Base-by-base conservation (phyloP, 1,140 invertebrate species). In the Solenopsis invicta region DNA sequence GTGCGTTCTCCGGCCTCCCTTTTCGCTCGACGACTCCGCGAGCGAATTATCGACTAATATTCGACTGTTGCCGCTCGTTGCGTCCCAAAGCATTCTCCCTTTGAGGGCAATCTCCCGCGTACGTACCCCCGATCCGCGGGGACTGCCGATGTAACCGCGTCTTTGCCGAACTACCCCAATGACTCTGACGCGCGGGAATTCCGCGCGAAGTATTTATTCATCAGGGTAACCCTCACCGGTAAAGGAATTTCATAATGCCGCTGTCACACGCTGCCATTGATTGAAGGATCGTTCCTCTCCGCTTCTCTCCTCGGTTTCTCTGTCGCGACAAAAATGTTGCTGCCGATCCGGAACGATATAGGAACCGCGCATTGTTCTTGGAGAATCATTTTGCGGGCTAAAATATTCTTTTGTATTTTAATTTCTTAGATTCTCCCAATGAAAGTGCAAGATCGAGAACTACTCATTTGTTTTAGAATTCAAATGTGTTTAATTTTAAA, bases 181-280 rank as follows among this genome's bases (percentile, higher is more conserved):
- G 88, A 89, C 88, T 89, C 84, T 67, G 80, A 87, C 88, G 34
- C 86, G 86, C 81, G 86, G 56, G 81, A 90, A 90, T 90, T 90
- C 81, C 86, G 81, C 81, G 81, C 78, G 29, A 90, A 90, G 86
- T 90, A 90, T 90, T 90, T 90, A 90, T 90, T 90, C 88, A 90
- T 90, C 88, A 90, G 89, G 56, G 34, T 75, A 59, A 71, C 67
- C 76, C 81, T 29, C 21, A 89, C 29, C 50, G 71, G 56, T 82
- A 90, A 81, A 88, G 80, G 89, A 90, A 90, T 90, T 90, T 90
- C 88, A 90, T 90, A 90, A 90, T 90, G 88, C 62, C 71, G 88
- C 77, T 90, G 88, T 90, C 88, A 88, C 86, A 88, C 71, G 75
- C 75, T 61, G 50, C 62, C 78, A 86, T 90, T 84, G 88, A 90